Evolutionary conservation across 1,140 invertebrate species (phyloP).

Genomic region (Dendroctonus ponderosae): DNA sequence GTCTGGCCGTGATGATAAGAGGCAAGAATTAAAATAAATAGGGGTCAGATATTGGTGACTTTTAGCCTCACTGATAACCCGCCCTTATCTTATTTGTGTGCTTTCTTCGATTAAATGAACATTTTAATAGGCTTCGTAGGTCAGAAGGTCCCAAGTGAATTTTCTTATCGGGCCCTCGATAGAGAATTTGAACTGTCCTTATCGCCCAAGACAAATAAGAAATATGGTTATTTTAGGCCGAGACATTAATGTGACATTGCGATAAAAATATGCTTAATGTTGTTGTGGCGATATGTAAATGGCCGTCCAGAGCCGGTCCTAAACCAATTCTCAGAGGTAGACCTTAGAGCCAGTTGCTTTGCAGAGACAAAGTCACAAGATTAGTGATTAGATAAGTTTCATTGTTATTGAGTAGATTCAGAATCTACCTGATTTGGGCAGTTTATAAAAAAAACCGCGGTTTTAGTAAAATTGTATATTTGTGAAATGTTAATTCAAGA

Average conservation of each 20-base stretch:
- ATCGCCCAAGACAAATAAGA: constrained; percentile 18
- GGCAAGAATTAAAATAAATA: background rate
- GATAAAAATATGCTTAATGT: background rate
- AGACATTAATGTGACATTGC: constrained; percentile 11
- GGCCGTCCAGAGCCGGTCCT: too few relatives aligned
- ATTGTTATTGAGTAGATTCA: too few relatives aligned
- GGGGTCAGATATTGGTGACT: constrained; percentile 17
- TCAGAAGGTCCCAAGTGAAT: constrained; percentile 16
- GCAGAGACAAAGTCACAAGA: too few relatives aligned
- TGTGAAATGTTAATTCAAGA: too few relatives aligned
- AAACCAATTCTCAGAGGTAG: too few relatives aligned
- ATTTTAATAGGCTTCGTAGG: constrained; percentile 15
- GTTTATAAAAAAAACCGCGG: too few relatives aligned
- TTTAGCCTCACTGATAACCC: constrained; percentile 17
- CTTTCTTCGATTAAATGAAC: constrained; percentile 22
- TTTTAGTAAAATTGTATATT: too few relatives aligned
- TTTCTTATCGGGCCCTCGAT: constrained; percentile 11
- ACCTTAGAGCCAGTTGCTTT: too few relatives aligned
- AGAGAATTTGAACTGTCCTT: constrained; percentile 21
- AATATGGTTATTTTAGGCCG: constrained; percentile 12
- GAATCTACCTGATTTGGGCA: too few relatives aligned
- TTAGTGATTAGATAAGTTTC: too few relatives aligned
- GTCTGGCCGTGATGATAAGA: background rate
- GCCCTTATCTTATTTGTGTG: constrained; percentile 26
- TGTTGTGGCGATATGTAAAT: too few relatives aligned